Evolutionary conservation across 2,888 invertebrate species (phyloP).

Genomic region (Dolichomitus sp.): DNA sequence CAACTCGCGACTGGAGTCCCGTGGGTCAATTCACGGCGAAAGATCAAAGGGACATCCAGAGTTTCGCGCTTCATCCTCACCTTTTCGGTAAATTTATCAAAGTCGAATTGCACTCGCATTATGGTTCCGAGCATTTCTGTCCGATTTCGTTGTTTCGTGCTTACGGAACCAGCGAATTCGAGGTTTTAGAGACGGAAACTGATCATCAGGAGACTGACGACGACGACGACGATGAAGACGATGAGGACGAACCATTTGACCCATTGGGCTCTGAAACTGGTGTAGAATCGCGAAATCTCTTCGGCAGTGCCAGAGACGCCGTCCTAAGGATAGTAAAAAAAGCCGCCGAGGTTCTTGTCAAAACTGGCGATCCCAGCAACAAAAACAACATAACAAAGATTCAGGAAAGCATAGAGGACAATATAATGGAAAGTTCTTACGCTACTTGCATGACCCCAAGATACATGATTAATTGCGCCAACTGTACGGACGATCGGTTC

Average conservation of each 20-base stretch:
- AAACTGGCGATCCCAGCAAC: constrained; percentile 88
- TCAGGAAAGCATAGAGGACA: constrained; percentile 76
- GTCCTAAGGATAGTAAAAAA: constrained; percentile 97
- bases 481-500: constrained; percentile 91
- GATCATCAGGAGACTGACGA: constrained; percentile 88
- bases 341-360: constrained; percentile 94
- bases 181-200: constrained; percentile 94
- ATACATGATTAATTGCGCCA: constrained; percentile 90
- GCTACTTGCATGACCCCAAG: constrained; percentile 90
- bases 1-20: constrained; percentile 96
- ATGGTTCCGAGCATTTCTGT: constrained; percentile 99
- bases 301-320: constrained; percentile 96
- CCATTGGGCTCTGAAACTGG: constrained; percentile 87
- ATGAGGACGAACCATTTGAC: constrained; percentile 87
- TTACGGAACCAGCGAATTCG: constrained; percentile 97
- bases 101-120: constrained; percentile 97
- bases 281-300: constrained; percentile 90
- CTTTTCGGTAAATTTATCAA: constrained; percentile 96
- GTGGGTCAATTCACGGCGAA: constrained; percentile 96
- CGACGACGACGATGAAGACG: constrained; percentile 87
- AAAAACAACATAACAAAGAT: constrained; percentile 88
- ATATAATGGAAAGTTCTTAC: constrained; percentile 73
- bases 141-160: constrained; percentile 98
- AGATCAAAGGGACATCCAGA: constrained; percentile 95
- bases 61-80: constrained; percentile 93